These are phyloP conservation scores for Cheumatopsyche charites DNA, from an alignment of 1,140 invertebrate genomes.

Conservation along the genomic window DNA sequence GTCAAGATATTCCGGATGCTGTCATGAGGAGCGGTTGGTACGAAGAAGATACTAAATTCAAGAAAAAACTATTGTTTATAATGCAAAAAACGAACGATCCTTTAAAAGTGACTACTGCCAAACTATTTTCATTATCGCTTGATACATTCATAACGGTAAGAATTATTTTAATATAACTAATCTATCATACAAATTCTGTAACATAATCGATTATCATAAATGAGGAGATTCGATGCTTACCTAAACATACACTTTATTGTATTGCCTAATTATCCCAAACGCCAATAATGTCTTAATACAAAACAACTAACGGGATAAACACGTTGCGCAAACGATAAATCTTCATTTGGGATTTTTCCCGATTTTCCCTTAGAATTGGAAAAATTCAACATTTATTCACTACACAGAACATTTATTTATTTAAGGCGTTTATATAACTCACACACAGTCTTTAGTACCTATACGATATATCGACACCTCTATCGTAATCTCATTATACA, in stretches of 20 bases:
- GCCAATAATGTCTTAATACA: no score
- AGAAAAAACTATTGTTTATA: conserved; percentile 46
- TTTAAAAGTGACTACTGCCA: conserved; percentile 45
- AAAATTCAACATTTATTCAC: not conserved
- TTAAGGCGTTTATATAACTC: no score
- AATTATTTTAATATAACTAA: no score
- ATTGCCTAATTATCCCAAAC: no score
- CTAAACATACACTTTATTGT: no score
- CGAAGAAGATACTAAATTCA: conserved; percentile 43
- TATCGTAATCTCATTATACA: no score
- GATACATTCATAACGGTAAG: conserved; percentile 46
- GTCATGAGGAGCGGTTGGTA: conserved; percentile 47
- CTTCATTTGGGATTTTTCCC: not conserved
- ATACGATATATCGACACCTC: no score
- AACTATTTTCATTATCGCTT: conserved; percentile 48
- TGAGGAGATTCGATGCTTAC: no score
- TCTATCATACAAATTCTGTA: no score
- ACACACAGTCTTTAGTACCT: no score
- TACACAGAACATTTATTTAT: no score
- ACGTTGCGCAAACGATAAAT: not conserved
- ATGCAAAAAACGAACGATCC: conserved; percentile 48
- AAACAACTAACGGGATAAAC: not conserved
- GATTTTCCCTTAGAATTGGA: not conserved
- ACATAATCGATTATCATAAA: no score
- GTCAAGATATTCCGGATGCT: conserved; percentile 41